A percentile compares a stretch with the other conserved stretches of the same genome.
These are phyloP conservation scores for Ochlodes sylvanus DNA, from an alignment of 2,888 invertebrate species.

Conservation along the genomic window DNA sequence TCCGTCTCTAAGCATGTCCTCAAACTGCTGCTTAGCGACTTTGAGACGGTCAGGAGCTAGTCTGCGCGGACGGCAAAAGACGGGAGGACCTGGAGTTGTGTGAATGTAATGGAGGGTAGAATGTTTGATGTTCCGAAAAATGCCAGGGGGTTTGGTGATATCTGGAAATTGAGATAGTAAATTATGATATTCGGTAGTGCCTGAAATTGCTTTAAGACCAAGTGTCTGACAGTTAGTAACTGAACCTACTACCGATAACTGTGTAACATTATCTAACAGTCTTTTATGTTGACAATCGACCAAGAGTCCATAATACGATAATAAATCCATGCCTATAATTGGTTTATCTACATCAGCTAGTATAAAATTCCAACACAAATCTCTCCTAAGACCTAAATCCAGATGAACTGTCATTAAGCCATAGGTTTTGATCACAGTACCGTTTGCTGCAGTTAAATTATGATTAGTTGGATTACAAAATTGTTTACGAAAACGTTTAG, in stretches of 20 bases:
- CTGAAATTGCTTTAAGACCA: conserved; percentile 1
- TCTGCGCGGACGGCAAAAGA: background rate
- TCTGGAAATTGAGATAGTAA: background rate
- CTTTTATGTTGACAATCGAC: background rate
- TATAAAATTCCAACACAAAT: too few relatives aligned
- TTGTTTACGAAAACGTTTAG: too few relatives aligned
- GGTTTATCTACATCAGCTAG: too few relatives aligned
- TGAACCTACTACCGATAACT: background rate
- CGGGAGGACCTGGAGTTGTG: background rate
- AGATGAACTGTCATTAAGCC: too few relatives aligned
- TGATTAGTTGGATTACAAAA: too few relatives aligned
- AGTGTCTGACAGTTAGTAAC: background rate
- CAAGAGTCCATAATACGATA: too few relatives aligned
- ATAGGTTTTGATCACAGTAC: too few relatives aligned
- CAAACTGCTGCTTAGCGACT: background rate
- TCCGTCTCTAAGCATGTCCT: background rate
- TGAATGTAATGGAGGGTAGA: conserved; percentile 1
- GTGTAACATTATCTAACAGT: background rate
- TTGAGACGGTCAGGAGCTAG: too few relatives aligned
- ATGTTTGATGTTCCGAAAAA: background rate
- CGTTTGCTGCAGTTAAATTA: too few relatives aligned
- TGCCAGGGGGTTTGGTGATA: background rate
- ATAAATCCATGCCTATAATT: too few relatives aligned
- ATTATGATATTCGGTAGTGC: background rate
- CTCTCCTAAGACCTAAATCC: too few relatives aligned